Evolutionary conservation across 2,888 invertebrate genomes (phyloP), one percentile per base, ranked within the genome.

Genomic region (Allacma fusca): DNA sequence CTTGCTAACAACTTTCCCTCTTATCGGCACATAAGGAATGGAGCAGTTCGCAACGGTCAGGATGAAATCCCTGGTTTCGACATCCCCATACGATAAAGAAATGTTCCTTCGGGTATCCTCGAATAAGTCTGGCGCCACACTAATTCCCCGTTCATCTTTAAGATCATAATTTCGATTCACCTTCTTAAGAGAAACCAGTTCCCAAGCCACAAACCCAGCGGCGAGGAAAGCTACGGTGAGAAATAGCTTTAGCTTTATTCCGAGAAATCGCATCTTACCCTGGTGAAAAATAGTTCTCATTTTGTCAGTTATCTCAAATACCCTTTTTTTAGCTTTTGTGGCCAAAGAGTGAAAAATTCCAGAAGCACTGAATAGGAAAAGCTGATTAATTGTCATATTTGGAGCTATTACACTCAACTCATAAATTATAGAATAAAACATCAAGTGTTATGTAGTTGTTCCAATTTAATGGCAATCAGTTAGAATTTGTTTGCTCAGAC

Each of bases 21-120:
- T 12, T 9, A 72, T 59, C 19, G 72, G 72, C 1, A 72, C 72
- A 9, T 28, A 72, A n/a, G 72, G 72, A 29, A 72, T 72, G 72
- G 50, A 16, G 21, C 72, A 72, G 13, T 72, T 50, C 1, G 1
- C 72, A 5, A 44, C 29, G 16, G 23, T 23, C n/a, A 72, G 1
- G 9, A 57, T 28, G 23, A 44, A 59, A 1, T 72, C 72, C 29
- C 21, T 26, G 28, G 67, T 24, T 26, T 72, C 72, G 2, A 26
- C 16, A 23, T 72, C 59, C 24, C 44, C 21, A 13, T 9, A 40
- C 5, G 40, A 40, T 9, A 9, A 9, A 40, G 5, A 9, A 40
- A 9, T 40, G 12, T 28, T 16, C 9, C 19, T 29, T n/a, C 28
- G n/a, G 2, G 40, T 12, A 40, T n/a, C n/a, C 19, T 24, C 34